Evolutionary conservation across 2,888 invertebrate species (phyloP), one percentile per base, ranked within the genome.

Genomic region (Meganola albula): DNA sequence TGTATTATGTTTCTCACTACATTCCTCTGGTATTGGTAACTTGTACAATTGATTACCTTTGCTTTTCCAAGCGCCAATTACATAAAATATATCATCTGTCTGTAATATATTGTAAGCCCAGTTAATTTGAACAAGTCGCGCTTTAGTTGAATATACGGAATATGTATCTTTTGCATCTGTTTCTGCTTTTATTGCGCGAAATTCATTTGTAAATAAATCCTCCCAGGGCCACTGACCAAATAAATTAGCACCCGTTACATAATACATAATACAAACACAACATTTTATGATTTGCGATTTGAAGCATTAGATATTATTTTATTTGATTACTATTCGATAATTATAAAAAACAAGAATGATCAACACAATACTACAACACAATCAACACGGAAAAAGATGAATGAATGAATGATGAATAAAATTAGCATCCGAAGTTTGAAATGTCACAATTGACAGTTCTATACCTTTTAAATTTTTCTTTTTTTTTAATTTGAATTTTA

Each of bases 91-190:
- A 2, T 63, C 48, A 10, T 64, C 45, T 10, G 49, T 35, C 42
- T 61, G 35, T 28, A 75, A 65, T 45, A 86, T 63, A 48, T 82
- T 86, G 42, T 83, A 82, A 0, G 82, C 70, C 87, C 87, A 87
- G 39, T 60, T 65, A 8, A 77, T 61, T 12, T 62, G 53, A 7
- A 63, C 21, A 22, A 79, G 41, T 40, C 53, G 58, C 11, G 60
- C 49, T 5, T 29, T 21, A 16, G 48, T 45, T 11, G 35, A 11
- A 31, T 9, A 9, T 10, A 50, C 24, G 35, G 53, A 63, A 51
- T 20, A 6, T 16, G 4, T 5, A 16, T 16, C 16, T 16, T 16
- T 16, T 27, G 52, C 40, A 11, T 27, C 25, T 6, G 45, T 33
- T 25, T 6, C 36, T 9, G 41, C 26, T 13, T 30, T 35, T 5